phyloP scores from a whole-genome alignment of 2,113 vertebrate genomes.

The Arvicanthis niloticus region DNA sequence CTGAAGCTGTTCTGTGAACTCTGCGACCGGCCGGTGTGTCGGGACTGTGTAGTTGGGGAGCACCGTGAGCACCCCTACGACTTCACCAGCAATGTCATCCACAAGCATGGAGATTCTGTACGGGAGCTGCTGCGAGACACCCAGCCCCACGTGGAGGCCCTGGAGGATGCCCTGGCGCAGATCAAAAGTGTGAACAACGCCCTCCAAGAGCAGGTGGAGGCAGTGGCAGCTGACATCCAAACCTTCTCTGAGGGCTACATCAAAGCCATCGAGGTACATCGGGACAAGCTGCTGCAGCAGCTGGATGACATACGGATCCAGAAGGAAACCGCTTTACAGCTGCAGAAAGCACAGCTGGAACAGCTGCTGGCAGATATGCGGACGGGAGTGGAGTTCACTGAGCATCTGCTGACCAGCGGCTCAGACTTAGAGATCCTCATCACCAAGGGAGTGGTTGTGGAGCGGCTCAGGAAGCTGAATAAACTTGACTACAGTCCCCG shows the following conservation, averaged over 20 bases:
- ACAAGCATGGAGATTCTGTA: constrained; percentile 89
- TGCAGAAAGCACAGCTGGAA: constrained; percentile 92
- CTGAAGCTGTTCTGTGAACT: constrained; percentile 93
- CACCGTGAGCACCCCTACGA: constrained; percentile 91
- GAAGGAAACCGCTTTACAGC: constrained; percentile 90
- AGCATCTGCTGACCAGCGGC: constrained; percentile 90
- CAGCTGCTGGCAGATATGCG: constrained; percentile 92
- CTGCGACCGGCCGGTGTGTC: constrained; percentile 92
- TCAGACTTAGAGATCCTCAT: constrained; percentile 93
- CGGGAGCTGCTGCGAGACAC: constrained; percentile 88
- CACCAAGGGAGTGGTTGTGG: constrained; percentile 90
- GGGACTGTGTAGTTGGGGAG: constrained; percentile 88
- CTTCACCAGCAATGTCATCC: constrained; percentile 85
- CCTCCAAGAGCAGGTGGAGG: constrained; percentile 81
- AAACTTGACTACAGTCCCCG: constrained; percentile 81
- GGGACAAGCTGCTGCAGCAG: constrained; percentile 88
- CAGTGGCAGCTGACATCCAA: constrained; percentile 87
- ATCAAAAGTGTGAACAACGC: constrained; percentile 84
- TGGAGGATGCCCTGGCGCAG: constrained; percentile 87
- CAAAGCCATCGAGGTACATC: constrained; percentile 90
- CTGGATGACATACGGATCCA: constrained; percentile 90
- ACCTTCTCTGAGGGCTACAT: constrained; percentile 89
- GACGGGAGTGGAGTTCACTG: constrained; percentile 90
- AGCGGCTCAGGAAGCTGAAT: constrained; percentile 88
- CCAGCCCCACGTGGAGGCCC: constrained; percentile 85